Percentiles rank a stretch among this genome's conserved stretches.
Conservation (phyloP, 1,140 invertebrate species). For the Eumaeus atala region DNA sequence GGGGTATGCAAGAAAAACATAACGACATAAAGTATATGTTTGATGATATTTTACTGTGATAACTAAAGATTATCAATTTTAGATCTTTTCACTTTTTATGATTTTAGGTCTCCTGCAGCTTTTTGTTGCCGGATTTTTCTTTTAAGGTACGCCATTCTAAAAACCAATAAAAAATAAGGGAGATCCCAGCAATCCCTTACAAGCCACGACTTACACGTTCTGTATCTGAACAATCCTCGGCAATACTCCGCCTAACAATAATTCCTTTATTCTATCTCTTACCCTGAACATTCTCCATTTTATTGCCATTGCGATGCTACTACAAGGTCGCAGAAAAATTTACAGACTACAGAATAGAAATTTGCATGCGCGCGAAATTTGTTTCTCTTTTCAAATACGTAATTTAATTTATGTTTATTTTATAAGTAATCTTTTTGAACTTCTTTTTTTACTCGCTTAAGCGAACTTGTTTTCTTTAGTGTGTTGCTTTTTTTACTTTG, state of each 20-base stretch:
- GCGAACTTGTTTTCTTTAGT: background rate
- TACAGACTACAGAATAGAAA: background rate
- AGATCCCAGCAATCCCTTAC: background rate
- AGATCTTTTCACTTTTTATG: too few species aligned
- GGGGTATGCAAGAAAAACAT: too few species aligned
- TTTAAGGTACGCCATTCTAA: too few species aligned
- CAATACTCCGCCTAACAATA: conserved; percentile 3
- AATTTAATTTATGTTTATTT: too few species aligned
- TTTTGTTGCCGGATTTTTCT: too few species aligned
- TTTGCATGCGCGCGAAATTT: background rate
- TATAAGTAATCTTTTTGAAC: background rate
- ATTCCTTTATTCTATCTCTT: conserved; percentile 4
- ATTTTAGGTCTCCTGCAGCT: too few species aligned
- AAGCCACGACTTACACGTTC: background rate
- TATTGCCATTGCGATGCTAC: background rate
- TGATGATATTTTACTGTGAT: too few species aligned
- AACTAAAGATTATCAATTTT: too few species aligned
- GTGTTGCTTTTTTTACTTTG: too few species aligned
- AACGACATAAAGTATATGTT: too few species aligned
- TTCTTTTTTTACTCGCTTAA: background rate
- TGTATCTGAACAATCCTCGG: background rate
- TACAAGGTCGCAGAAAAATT: background rate
- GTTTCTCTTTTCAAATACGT: background rate
- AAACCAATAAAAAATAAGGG: too few species aligned
- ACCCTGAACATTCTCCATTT: background rate